A percentile compares a stretch with the other conserved stretches of the same genome.
Conservation (phyloP, 2,888 invertebrate genomes). For the Pteria penguin region DNA sequence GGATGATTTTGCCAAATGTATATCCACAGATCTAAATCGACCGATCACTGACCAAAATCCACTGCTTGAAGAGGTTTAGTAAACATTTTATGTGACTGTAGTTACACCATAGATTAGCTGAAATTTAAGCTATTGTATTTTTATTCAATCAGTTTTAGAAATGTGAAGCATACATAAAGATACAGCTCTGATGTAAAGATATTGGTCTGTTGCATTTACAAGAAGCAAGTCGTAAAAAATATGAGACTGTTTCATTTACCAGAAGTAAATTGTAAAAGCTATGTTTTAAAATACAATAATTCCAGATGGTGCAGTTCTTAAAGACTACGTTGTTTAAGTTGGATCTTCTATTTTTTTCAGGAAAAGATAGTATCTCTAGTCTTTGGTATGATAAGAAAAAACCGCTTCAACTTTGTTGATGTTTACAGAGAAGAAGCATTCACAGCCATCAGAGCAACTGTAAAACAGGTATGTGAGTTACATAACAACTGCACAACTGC, state of each 20-base stretch:
- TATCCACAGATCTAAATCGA: slow-evolving; percentile 94
- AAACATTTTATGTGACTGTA: no score
- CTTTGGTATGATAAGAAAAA: slow-evolving; percentile 91
- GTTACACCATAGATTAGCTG: no score
- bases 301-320: not conserved
- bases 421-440: slow-evolving; percentile 88
- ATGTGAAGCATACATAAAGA: no score
- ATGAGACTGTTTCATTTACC: not conserved
- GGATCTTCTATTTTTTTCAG: slow-evolving; percentile 79
- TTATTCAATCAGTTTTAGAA: no score
- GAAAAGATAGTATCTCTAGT: slow-evolving; percentile 93
- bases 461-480: slow-evolving; percentile 87
- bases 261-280: no score
- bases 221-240: no score
- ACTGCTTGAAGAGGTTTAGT: slow-evolving; percentile 79
- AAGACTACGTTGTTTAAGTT: not conserved
- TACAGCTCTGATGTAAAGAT: no score
- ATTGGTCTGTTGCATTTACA: no score
- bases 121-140: no score
- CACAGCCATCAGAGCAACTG: slow-evolving; percentile 91
- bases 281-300: not conserved
- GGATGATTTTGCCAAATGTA: slow-evolving; percentile 95
- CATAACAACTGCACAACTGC: no score
- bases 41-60: slow-evolving; percentile 84
- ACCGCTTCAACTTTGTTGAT: slow-evolving; percentile 92